Evolutionary conservation across 2,113 vertebrate species (phyloP).

Genomic region (Apteryx mantelli): DNA sequence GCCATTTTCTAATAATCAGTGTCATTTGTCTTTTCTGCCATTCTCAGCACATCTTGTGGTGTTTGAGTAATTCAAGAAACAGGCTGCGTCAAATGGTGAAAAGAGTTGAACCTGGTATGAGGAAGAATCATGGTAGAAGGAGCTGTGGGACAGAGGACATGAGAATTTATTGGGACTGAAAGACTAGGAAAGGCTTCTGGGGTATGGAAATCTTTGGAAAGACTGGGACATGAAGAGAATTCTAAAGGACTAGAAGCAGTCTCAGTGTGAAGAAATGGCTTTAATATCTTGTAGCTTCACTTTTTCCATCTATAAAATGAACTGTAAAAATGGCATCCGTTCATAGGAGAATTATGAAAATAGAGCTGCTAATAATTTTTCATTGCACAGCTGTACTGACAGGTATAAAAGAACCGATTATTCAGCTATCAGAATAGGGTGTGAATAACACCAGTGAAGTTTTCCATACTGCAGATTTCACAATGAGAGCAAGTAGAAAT

Average conservation of each 20-base stretch:
- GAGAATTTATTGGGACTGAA: not conserved
- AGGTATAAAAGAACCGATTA: slow-evolving; percentile 27
- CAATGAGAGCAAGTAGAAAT: not conserved
- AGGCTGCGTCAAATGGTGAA: not conserved
- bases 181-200: not conserved
- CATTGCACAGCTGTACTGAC: slow-evolving; percentile 28
- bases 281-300: not conserved
- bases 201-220: not conserved
- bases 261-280: not conserved
- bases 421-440: not conserved
- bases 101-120: not conserved
- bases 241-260: not conserved
- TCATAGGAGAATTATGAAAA: slow-evolving; percentile 6
- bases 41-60: not conserved
- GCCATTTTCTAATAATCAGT: not conserved
- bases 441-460: slow-evolving; percentile 13
- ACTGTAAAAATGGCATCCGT: slow-evolving; percentile 15
- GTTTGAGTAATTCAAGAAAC: not conserved
- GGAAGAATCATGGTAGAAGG: not conserved
- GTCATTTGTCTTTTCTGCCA: not conserved
- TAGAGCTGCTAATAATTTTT: slow-evolving; percentile 28
- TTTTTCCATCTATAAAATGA: slow-evolving; percentile 17
- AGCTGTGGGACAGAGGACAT: not conserved
- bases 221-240: not conserved
- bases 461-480: not conserved